These are phyloP conservation scores for Drosophila robusta DNA, from an alignment of 2,888 invertebrate species.

Conservation along the genomic window DNA sequence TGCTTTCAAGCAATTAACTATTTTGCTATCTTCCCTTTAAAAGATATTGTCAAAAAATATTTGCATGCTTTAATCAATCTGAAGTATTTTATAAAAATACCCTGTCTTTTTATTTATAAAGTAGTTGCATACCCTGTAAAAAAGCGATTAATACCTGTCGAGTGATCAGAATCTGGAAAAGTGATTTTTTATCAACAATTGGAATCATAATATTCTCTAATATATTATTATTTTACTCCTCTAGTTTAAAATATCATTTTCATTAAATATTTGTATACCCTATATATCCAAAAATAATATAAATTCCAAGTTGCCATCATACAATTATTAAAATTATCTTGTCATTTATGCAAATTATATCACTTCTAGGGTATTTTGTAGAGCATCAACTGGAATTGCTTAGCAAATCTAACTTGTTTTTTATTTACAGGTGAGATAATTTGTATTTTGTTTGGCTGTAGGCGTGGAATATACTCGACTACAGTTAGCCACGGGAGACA, in stretches of 20 bases:
- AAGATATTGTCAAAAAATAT: not conserved
- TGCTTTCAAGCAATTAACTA: not conserved
- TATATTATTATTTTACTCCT: not conserved
- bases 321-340: too few relatives aligned
- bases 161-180: too few relatives aligned
- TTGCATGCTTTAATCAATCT: not conserved
- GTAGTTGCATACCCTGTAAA: not conserved
- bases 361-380: conserved; percentile 2
- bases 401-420: not conserved
- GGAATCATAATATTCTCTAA: too few relatives aligned
- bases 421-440: conserved; percentile 30
- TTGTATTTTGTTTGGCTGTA: conserved; percentile 39
- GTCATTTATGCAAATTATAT: too few relatives aligned
- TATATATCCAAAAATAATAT: too few relatives aligned
- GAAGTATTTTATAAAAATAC: not conserved
- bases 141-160: too few relatives aligned
- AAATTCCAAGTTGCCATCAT: too few relatives aligned
- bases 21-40: not conserved
- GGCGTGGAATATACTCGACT: conserved; percentile 33
- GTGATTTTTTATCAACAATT: not conserved
- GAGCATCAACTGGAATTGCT: not conserved
- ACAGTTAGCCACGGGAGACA: conserved; percentile 37
- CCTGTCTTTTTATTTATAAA: not conserved
- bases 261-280: not conserved
- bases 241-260: not conserved